A percentile compares a stretch with the other conserved stretches of the same genome.
phyloP scores from a whole-genome alignment of 2,797 vertebrate genomes.

The Spinibarbus caldwelli region DNA sequence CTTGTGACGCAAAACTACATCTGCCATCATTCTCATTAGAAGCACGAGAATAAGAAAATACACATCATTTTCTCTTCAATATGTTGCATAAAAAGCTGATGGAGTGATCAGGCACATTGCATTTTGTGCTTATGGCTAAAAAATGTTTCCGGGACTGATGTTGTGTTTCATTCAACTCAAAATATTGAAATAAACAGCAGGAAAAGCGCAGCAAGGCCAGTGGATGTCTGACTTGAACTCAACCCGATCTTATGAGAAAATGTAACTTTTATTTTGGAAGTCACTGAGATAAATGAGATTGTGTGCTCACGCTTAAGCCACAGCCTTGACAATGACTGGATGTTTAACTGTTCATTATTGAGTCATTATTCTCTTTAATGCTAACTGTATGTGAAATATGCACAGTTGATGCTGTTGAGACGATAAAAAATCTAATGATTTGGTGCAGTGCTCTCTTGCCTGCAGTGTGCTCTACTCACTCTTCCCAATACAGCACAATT shows the following conservation, averaged over 20 bases:
- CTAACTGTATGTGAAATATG: slow-evolving; percentile 16
- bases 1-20: not conserved
- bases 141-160: not conserved
- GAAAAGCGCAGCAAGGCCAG: not conserved
- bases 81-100: not conserved
- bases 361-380: slow-evolving; percentile 14
- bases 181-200: not conserved
- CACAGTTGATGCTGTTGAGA: not conserved
- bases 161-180: not conserved
- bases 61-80: not conserved
- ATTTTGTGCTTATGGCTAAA: not conserved
- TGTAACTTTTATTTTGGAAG: not conserved
- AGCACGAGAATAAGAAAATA: not conserved
- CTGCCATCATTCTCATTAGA: not conserved
- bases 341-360: slow-evolving; percentile 20
- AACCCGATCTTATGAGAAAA: not conserved
- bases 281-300: not conserved
- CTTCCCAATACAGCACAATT: slow-evolving; percentile 19
- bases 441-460: not conserved
- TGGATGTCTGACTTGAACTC: not conserved
- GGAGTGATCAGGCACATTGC: not conserved
- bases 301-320: not conserved
- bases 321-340: not conserved
- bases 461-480: not conserved
- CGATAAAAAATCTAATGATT: slow-evolving; percentile 19